These are phyloP conservation scores for Alouatta caraya DNA, from an alignment of 2,797 vertebrate species.

Conservation along the genomic window DNA sequence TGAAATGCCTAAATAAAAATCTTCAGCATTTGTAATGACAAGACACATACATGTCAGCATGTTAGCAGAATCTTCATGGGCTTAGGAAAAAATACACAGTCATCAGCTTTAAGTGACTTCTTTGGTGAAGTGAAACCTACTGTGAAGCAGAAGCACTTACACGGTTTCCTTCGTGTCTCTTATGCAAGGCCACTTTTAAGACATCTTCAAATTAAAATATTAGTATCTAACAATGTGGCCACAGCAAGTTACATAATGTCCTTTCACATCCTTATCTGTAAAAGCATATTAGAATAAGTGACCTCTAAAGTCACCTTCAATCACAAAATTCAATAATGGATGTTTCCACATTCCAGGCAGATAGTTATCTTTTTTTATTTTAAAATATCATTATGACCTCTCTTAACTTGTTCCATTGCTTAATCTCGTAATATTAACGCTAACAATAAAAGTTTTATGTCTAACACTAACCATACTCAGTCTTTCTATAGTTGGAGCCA, in stretches of 20 bases:
- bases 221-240: background rate
- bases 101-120: background rate
- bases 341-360: slow-evolving; percentile 46
- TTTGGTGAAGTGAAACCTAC: slow-evolving; percentile 24
- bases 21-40: slow-evolving; percentile 19
- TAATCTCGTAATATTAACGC: slow-evolving; percentile 52
- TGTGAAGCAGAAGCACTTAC: slow-evolving; percentile 22
- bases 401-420: slow-evolving; percentile 45
- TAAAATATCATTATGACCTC: slow-evolving; percentile 50
- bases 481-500: slow-evolving; percentile 28
- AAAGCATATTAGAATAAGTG: slow-evolving; percentile 17
- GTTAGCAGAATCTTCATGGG: background rate
- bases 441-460: slow-evolving; percentile 61
- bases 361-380: slow-evolving; percentile 42
- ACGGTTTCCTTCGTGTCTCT: background rate
- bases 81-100: background rate
- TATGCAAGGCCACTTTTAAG: slow-evolving; percentile 31
- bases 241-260: slow-evolving; percentile 27
- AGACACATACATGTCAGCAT: background rate
- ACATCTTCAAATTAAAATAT: slow-evolving; percentile 38
- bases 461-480: slow-evolving; percentile 47
- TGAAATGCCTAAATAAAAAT: slow-evolving; percentile 45
- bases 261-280: slow-evolving; percentile 12
- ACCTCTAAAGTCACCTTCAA: slow-evolving; percentile 35
- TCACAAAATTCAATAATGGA: slow-evolving; percentile 31